These are phyloP conservation scores for Eospalax fontanierii DNA, from an alignment of 2,797 vertebrate genomes.

Conservation along the genomic window DNA sequence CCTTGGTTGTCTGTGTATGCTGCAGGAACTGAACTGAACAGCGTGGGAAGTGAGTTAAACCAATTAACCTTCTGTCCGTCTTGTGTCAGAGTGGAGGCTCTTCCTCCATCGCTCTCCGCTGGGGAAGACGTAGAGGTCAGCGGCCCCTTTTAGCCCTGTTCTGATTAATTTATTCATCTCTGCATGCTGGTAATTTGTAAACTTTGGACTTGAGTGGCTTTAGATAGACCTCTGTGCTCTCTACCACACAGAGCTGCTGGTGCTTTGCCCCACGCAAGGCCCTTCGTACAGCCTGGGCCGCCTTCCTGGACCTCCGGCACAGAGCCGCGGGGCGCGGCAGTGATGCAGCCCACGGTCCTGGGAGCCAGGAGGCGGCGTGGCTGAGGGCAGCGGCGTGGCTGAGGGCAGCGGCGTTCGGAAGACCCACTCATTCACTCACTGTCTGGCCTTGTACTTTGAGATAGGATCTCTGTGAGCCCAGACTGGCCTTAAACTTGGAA, in stretches of 20 bases:
- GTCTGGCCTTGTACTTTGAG: not conserved
- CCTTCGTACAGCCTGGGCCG: not conserved
- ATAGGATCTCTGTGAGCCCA: not conserved
- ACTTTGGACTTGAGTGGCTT: constrained; percentile 47
- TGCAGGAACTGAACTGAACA: constrained; percentile 28
- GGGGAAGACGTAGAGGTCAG: constrained; percentile 54
- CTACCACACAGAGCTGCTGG: not conserved
- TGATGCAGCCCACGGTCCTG: not conserved
- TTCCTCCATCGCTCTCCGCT: constrained; percentile 55
- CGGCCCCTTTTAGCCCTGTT: constrained; percentile 43
- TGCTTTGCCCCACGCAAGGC: rapidly evolving
- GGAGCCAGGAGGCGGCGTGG: not conserved
- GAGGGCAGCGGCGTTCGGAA: not conserved
- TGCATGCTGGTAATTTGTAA: constrained; percentile 14
- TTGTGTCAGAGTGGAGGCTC: not conserved
- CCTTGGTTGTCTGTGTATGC: constrained; percentile 37
- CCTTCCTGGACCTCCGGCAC: rapidly evolving
- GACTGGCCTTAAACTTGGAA: not conserved
- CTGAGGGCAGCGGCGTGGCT: not conserved
- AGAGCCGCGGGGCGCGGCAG: not conserved
- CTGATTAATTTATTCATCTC: constrained; percentile 28
- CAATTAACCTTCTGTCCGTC: constrained; percentile 52
- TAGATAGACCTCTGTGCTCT: not conserved
- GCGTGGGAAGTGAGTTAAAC: constrained; percentile 58
- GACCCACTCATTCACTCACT: too few species aligned